Percentiles rank a stretch among this genome's conserved stretches.
Conservation (phyloP, 2,113 vertebrate genomes). For the Sprattus sprattus region DNA sequence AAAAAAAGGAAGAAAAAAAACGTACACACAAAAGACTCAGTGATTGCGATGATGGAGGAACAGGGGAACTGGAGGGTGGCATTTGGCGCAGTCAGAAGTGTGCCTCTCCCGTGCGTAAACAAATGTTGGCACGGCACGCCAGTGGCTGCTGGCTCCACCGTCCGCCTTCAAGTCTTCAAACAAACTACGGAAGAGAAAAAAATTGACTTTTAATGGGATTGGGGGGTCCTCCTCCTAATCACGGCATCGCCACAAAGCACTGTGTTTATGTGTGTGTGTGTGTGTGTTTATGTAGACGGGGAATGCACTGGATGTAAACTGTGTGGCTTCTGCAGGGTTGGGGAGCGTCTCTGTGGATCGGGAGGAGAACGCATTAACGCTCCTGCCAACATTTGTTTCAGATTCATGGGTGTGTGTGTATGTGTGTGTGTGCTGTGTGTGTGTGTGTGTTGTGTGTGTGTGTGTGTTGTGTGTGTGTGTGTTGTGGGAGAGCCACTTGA, state of each 20-base stretch:
- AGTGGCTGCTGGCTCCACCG: slow-evolving; percentile 43
- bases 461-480: neutral
- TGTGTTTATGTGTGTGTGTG: slow-evolving; percentile 72
- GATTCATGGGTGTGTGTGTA: slow-evolving; percentile 43
- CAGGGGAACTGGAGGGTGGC: slow-evolving; percentile 10
- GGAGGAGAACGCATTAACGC: slow-evolving; percentile 52
- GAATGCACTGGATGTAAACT: slow-evolving; percentile 69
- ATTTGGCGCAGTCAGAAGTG: slow-evolving; percentile 46
- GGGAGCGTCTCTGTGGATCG: slow-evolving; percentile 46
- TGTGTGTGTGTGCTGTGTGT: neutral
- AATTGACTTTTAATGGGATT: slow-evolving; percentile 77
- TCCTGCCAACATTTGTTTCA: slow-evolving; percentile 71
- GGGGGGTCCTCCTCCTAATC: slow-evolving; percentile 73
- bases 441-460: neutral
- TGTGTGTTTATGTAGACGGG: slow-evolving; percentile 71
- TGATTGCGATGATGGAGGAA: slow-evolving; percentile 24
- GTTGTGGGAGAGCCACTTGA: slow-evolving; percentile 12
- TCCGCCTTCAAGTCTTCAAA: slow-evolving; percentile 68
- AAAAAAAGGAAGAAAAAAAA: neutral
- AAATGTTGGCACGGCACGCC: slow-evolving; percentile 55
- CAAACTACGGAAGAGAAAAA: slow-evolving; percentile 60
- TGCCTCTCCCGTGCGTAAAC: slow-evolving; percentile 53
- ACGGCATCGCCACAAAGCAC: slow-evolving; percentile 65
- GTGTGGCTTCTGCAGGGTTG: slow-evolving; percentile 58
- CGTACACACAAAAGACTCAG: neutral